Conservation (phyloP, 1,140 invertebrate genomes). For the Nasonia giraulti region DNA sequence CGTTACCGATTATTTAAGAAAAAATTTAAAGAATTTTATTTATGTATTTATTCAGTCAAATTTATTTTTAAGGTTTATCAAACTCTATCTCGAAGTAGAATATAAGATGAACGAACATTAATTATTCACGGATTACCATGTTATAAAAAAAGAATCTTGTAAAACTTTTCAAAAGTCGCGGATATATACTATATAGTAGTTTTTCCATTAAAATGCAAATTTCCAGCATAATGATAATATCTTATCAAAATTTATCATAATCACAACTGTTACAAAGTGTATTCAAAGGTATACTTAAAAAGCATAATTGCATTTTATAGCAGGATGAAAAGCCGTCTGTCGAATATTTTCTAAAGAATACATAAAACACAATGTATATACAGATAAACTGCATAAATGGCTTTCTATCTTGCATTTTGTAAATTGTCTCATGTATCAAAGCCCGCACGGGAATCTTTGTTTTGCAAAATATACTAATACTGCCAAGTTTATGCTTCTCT, state of each 20-base stretch:
- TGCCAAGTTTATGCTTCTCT: neutral
- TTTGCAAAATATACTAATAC: neutral
- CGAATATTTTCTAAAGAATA: neutral
- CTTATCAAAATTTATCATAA: neutral
- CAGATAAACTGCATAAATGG: neutral
- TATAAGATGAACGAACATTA: neutral
- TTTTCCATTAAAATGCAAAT: neutral
- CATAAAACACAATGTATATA: neutral
- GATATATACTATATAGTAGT: neutral
- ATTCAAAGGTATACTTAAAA: neutral
- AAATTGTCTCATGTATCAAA: neutral
- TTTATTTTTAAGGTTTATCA: neutral
- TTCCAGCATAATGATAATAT: no score
- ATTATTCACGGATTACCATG: neutral
- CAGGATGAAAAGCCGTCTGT: neutral
- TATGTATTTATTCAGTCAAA: conserved; percentile 1
- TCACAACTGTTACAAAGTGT: neutral
- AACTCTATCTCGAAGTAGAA: neutral
- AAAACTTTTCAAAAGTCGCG: neutral
- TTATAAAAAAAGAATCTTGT: neutral
- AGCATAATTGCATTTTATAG: neutral
- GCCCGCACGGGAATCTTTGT: neutral
- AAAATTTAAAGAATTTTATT: neutral
- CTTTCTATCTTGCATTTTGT: neutral
- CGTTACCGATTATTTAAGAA: neutral